Conservation (phyloP, 2,888 invertebrate species). For the Monopis laevigella region DNA sequence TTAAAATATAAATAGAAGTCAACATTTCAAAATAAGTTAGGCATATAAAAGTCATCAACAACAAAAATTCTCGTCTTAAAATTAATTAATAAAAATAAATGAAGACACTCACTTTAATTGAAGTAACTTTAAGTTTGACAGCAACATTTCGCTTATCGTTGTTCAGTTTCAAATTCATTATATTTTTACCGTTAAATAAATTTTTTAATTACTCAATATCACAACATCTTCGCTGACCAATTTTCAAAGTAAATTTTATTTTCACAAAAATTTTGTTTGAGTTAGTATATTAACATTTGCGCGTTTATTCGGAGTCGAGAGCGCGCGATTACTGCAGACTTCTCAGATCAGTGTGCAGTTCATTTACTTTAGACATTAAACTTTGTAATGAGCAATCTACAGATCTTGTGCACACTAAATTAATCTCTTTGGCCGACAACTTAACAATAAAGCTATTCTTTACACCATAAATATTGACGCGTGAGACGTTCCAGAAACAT, state of each 20-base stretch:
- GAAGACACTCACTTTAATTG: slow-evolving; percentile 5
- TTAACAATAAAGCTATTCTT: slow-evolving; percentile 58
- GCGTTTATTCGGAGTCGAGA: slow-evolving; percentile 30
- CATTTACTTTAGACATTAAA: slow-evolving; percentile 46
- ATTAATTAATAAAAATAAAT: neutral
- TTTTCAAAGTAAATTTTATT: neutral
- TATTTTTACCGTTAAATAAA: no score
- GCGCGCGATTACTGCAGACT: slow-evolving; percentile 42
- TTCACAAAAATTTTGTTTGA: neutral
- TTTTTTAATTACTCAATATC: no score
- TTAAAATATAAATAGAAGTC: no score
- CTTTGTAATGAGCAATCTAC: slow-evolving; percentile 34
- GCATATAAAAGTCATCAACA: no score
- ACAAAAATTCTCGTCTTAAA: no score
- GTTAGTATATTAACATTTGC: slow-evolving; percentile 27
- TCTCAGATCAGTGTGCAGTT: slow-evolving; percentile 34
- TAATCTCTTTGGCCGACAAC: slow-evolving; percentile 25
- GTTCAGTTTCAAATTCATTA: slow-evolving; percentile 54
- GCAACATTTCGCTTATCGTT: slow-evolving; percentile 37
- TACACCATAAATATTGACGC: slow-evolving; percentile 47
- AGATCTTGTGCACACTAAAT: slow-evolving; percentile 10
- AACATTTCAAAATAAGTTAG: no score
- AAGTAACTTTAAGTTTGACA: slow-evolving; percentile 3
- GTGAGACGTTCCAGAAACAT: slow-evolving; percentile 42
- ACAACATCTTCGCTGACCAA: neutral